These are phyloP conservation scores for Cephalopachus bancanus DNA, from an alignment of 2,797 vertebrate genomes.

Conservation along the genomic window DNA sequence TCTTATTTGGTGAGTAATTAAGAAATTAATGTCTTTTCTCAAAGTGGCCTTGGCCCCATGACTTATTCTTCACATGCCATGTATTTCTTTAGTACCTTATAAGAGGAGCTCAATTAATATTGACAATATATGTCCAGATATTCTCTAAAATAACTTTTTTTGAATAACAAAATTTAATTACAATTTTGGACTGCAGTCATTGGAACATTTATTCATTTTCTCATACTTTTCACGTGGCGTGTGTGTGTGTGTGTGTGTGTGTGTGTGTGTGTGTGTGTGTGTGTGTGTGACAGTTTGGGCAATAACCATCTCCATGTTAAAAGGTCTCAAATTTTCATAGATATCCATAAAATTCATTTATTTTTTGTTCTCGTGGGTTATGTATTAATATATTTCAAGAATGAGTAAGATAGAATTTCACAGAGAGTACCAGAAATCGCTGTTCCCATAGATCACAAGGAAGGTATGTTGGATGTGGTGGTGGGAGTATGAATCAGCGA, in stretches of 20 bases:
- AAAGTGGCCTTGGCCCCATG: not conserved
- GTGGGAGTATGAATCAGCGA: rapidly evolving
- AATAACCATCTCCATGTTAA: not conserved
- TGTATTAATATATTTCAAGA: not conserved
- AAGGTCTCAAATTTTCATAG: not conserved
- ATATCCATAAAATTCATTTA: not conserved
- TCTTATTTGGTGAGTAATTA: not conserved
- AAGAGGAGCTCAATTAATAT: not conserved
- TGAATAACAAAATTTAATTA: not conserved
- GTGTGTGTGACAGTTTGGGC: not conserved
- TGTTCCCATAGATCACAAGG: not conserved
- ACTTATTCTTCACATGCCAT: not conserved
- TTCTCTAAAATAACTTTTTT: not conserved
- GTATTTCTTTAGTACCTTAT: not conserved
- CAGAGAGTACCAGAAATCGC: not conserved
- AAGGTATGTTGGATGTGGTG: rapidly evolving
- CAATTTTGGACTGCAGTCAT: not conserved
- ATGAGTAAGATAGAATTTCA: not conserved
- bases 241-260: not conserved
- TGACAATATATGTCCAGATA: not conserved
- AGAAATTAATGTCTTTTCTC: not conserved
- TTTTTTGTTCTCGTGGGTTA: not conserved
- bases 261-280: too few relatives aligned
- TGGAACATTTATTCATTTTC: not conserved
- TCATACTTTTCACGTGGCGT: not conserved